Percentiles rank a stretch among this genome's conserved stretches.
phyloP scores from a whole-genome alignment of 2,888 invertebrate species.

The Chrysolina haemoptera region DNA sequence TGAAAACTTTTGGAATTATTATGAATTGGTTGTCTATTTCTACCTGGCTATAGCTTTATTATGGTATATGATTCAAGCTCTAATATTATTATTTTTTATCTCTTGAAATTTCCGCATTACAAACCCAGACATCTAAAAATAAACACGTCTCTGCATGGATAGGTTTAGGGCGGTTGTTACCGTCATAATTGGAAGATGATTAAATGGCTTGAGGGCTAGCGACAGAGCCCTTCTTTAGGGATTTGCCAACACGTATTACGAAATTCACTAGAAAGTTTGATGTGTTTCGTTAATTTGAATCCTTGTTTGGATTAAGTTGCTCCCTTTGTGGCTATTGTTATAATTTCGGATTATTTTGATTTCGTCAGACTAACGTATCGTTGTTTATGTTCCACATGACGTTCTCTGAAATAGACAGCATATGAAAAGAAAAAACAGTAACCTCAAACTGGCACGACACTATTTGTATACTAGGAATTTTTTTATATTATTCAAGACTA shows the following conservation, averaged over 20 bases:
- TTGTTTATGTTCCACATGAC: not conserved
- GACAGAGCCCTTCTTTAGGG: conserved; percentile 48
- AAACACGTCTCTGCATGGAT: conserved; percentile 29
- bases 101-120: too few species aligned
- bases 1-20: too few species aligned
- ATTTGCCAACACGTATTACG: conserved; percentile 45
- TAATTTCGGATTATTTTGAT: not conserved
- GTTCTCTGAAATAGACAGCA: not conserved
- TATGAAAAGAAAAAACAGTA: too few species aligned
- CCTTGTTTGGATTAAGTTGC: not conserved
- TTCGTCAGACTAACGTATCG: not conserved
- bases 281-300: conserved; percentile 18
- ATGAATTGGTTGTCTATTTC: too few species aligned
- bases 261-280: conserved; percentile 46
- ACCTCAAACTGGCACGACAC: too few species aligned
- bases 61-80: too few species aligned
- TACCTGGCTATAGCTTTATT: too few species aligned
- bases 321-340: not conserved
- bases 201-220: conserved; percentile 60
- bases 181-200: conserved; percentile 63
- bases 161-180: conserved; percentile 54
- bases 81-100: too few species aligned
- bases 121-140: conserved; percentile 26
- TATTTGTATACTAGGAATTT: too few species aligned
- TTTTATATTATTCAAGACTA: too few species aligned